Evolutionary conservation across 1,140 invertebrate genomes (phyloP).

Genomic region (Euborellia annulipes): DNA sequence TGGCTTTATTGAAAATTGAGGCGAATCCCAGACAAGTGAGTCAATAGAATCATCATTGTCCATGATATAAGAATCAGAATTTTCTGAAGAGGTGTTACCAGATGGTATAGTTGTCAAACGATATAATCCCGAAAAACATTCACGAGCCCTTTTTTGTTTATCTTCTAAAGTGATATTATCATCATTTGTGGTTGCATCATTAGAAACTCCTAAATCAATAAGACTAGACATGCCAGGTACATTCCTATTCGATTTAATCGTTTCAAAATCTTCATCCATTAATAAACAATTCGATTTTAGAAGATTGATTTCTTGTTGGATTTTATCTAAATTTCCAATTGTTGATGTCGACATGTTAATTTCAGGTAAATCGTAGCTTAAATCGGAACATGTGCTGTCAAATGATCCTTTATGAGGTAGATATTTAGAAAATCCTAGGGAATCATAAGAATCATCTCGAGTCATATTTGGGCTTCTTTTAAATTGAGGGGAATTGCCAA

Average conservation of each 20-base stretch:
- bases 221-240: slow-evolving; percentile 18
- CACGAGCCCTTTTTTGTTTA: slow-evolving; percentile 14
- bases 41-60: slow-evolving; percentile 5
- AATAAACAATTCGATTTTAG: slow-evolving; percentile 20
- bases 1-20: slow-evolving; percentile 1
- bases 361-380: slow-evolving; percentile 17
- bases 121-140: slow-evolving; percentile 18
- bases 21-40: slow-evolving; percentile 16
- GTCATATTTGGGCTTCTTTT: no score
- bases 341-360: slow-evolving; percentile 12
- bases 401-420: slow-evolving; percentile 15
- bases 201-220: slow-evolving; percentile 6
- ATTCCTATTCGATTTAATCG: slow-evolving; percentile 19
- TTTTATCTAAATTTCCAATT: slow-evolving; percentile 16
- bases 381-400: slow-evolving; percentile 20
- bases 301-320: slow-evolving; percentile 20
- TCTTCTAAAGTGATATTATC: neutral
- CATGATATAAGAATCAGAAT: slow-evolving; percentile 9
- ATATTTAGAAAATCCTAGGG: slow-evolving; percentile 7
- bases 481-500: no score
- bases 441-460: slow-evolving; percentile 11
- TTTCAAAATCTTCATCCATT: slow-evolving; percentile 22
- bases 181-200: neutral
- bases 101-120: slow-evolving; percentile 18
- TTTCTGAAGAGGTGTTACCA: slow-evolving; percentile 15